Conservation (phyloP, 2,888 invertebrate genomes). For the Xylocampa areola region DNA sequence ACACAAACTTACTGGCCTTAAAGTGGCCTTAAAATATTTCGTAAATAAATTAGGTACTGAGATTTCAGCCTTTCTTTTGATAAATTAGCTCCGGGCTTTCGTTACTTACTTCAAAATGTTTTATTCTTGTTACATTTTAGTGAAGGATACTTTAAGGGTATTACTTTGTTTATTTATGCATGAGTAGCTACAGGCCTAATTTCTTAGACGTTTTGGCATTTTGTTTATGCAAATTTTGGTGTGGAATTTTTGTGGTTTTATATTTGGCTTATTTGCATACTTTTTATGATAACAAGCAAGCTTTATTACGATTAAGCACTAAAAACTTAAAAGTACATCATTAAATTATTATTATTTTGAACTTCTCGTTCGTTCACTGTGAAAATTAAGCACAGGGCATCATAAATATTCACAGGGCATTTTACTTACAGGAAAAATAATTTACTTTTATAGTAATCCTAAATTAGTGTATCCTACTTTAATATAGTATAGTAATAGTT, state of each 20-base stretch:
- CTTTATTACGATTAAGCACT: too few relatives aligned
- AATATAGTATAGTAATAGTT: too few relatives aligned
- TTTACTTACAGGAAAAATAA: too few relatives aligned
- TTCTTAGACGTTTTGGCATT: conserved; percentile 12
- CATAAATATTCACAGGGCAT: too few relatives aligned
- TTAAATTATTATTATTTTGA: too few relatives aligned
- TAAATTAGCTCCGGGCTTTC: conserved; percentile 15
- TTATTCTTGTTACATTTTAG: conserved; percentile 6
- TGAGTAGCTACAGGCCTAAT: not conserved
- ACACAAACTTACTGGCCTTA: too few relatives aligned
- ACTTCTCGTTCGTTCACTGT: too few relatives aligned
- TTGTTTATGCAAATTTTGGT: conserved; percentile 1
- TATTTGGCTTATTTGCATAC: conserved; percentile 7
- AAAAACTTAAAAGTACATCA: not conserved
- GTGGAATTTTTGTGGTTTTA: conserved; percentile 1
- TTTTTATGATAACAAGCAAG: not conserved
- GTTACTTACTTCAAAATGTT: not conserved
- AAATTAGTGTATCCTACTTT: too few relatives aligned
- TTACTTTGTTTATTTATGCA: conserved; percentile 12
- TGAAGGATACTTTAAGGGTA: conserved; percentile 8
- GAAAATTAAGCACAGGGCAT: too few relatives aligned
- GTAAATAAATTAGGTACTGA: conserved; percentile 13
- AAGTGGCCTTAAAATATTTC: not conserved
- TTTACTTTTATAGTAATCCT: too few relatives aligned
- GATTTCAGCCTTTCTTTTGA: conserved; percentile 19